Conservation (phyloP, 2,113 vertebrate species). For the Dasypus novemcinctus region DNA sequence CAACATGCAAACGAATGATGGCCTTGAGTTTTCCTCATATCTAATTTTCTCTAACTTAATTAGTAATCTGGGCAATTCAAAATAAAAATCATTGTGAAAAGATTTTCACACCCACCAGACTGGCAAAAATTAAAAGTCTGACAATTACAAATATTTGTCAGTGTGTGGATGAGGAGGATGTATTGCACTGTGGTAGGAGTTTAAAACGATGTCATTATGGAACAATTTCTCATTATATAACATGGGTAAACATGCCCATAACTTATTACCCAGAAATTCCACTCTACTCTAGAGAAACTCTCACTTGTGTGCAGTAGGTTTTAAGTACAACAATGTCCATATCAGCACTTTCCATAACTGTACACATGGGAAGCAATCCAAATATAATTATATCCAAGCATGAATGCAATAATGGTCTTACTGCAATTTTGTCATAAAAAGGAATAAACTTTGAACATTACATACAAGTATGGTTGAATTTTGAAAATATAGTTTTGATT, state of each 20-base stretch:
- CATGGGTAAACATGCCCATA: neutral
- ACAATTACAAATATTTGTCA: neutral
- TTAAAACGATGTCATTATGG: neutral
- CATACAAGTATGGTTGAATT: neutral
- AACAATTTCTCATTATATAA: neutral
- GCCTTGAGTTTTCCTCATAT: neutral
- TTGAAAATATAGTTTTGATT: neutral
- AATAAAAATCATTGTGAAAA: neutral
- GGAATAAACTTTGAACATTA: neutral
- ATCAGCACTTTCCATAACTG: neutral
- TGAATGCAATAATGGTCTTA: neutral
- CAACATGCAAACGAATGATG: neutral
- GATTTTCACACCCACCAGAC: neutral
- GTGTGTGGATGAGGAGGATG: neutral
- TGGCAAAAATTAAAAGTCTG: neutral
- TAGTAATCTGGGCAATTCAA: neutral
- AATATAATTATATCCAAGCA: neutral
- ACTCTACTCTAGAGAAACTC: neutral
- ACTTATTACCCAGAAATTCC: neutral
- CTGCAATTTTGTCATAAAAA: neutral
- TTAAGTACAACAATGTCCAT: neutral
- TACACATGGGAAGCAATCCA: neutral
- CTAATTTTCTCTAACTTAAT: neutral
- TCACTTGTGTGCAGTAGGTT: neutral
- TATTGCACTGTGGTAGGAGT: neutral